A percentile compares a stretch with the other conserved stretches of the same genome.
These are phyloP conservation scores for Oophaga sylvatica DNA, from an alignment of 2,797 vertebrate genomes.

Conservation along the genomic window DNA sequence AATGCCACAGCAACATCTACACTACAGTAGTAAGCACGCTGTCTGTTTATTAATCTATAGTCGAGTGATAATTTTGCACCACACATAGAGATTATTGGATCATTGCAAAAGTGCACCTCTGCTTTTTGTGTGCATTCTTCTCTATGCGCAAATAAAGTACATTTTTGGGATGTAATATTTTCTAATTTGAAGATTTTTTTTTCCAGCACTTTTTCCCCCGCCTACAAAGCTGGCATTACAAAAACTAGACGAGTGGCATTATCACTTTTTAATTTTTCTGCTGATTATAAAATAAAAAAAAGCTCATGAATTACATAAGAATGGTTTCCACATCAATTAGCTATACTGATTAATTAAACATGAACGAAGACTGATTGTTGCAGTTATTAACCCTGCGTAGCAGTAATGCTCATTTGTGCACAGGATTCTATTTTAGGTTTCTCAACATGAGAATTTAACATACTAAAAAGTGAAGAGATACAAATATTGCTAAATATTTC, in stretches of 20 bases:
- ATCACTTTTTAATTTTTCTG: no score
- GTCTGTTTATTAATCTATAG: background rate
- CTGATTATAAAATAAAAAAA: background rate
- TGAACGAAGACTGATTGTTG: background rate
- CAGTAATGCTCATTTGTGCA: background rate
- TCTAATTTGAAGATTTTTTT: no score
- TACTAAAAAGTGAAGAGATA: background rate
- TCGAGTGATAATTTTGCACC: no score
- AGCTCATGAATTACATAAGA: constrained; percentile 10
- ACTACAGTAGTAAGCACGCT: background rate
- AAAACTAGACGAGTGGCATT: background rate
- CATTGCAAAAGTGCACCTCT: no score
- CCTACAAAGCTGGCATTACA: background rate
- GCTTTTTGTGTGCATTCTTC: no score
- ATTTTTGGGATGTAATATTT: no score
- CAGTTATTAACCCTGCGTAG: background rate
- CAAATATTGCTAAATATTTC: background rate
- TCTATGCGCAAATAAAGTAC: no score
- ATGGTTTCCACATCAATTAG: constrained; percentile 6
- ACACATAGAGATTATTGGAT: no score
- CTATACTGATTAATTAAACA: background rate
- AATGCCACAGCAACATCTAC: background rate
- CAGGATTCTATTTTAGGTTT: background rate
- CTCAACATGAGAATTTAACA: background rate
- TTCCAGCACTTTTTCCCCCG: no score